Conservation (phyloP, 2,797 vertebrate species). For the Trachops cirrhosus region DNA sequence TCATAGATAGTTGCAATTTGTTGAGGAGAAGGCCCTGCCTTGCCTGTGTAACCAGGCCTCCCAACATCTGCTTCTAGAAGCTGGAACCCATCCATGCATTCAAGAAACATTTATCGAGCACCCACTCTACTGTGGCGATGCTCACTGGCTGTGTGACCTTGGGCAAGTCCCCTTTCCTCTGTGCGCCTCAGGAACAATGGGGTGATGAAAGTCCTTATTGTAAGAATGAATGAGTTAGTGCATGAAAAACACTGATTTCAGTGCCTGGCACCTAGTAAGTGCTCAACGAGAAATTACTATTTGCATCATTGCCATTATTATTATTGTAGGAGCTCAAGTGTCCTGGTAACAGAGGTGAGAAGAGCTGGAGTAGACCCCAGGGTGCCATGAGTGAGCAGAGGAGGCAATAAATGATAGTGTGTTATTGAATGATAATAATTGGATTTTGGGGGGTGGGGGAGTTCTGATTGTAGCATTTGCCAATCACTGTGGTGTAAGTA, state of each 20-base stretch:
- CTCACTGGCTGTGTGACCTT: neutral
- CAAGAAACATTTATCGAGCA: fast-evolving
- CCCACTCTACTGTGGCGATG: too few species aligned
- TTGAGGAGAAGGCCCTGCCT: neutral
- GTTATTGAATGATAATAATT: neutral
- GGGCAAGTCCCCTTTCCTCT: neutral
- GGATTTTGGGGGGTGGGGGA: neutral
- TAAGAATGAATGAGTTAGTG: too few species aligned
- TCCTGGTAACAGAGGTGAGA: neutral
- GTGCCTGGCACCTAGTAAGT: neutral
- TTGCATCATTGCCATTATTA: neutral
- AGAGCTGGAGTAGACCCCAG: neutral
- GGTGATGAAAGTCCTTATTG: neutral
- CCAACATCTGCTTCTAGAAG: neutral
- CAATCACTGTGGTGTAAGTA: neutral
- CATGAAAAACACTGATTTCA: neutral
- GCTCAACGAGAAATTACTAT: neutral
- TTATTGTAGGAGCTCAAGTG: neutral
- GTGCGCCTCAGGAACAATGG: neutral
- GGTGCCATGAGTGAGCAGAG: neutral
- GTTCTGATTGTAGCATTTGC: neutral
- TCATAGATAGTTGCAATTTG: neutral
- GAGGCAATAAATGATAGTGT: too few species aligned
- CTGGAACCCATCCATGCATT: neutral
- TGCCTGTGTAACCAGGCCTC: neutral